Percentiles rank a stretch among this genome's conserved stretches.
phyloP scores from a whole-genome alignment of 2,113 vertebrate genomes.

The Benthochromis sp. region DNA sequence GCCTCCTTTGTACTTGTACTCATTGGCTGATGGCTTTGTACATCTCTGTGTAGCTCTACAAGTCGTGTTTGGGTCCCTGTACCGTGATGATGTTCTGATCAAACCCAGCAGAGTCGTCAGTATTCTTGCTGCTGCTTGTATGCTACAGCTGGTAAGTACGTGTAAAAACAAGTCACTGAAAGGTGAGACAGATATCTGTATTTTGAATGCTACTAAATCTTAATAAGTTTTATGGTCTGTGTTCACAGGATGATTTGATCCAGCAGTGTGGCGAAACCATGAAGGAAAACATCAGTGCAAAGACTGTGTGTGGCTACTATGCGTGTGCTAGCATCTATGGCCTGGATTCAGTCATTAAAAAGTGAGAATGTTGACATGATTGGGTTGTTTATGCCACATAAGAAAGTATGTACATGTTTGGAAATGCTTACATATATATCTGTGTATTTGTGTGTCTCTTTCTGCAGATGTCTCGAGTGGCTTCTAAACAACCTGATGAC shows the following conservation, averaged over 20 bases:
- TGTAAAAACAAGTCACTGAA: not conserved
- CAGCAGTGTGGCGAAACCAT: conserved; percentile 96
- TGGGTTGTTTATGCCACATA: not conserved
- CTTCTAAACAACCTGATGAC: conserved; percentile 98
- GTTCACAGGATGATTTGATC: conserved; percentile 87
- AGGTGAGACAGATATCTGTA: not conserved
- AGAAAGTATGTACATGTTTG: not conserved
- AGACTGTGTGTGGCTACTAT: conserved; percentile 90
- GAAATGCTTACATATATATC: not conserved
- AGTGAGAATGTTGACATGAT: conserved; percentile 64
- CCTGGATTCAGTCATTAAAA: conserved; percentile 91
- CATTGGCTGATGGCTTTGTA: not conserved
- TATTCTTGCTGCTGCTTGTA: conserved; percentile 90
- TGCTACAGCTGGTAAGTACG: conserved; percentile 91
- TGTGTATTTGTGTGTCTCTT: not conserved
- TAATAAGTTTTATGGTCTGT: not conserved
- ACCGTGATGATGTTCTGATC: conserved; percentile 93
- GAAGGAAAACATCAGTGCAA: conserved; percentile 93
- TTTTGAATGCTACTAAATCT: not conserved
- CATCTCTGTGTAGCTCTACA: conserved; percentile 75
- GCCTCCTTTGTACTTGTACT: not conserved
- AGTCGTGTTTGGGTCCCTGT: conserved; percentile 93
- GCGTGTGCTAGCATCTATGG: conserved; percentile 86
- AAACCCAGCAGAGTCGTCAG: conserved; percentile 90
- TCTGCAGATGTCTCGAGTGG: conserved; percentile 90